These are phyloP conservation scores for Drosophila nigromelanica DNA, from an alignment of 1,140 invertebrate species.

Conservation along the genomic window DNA sequence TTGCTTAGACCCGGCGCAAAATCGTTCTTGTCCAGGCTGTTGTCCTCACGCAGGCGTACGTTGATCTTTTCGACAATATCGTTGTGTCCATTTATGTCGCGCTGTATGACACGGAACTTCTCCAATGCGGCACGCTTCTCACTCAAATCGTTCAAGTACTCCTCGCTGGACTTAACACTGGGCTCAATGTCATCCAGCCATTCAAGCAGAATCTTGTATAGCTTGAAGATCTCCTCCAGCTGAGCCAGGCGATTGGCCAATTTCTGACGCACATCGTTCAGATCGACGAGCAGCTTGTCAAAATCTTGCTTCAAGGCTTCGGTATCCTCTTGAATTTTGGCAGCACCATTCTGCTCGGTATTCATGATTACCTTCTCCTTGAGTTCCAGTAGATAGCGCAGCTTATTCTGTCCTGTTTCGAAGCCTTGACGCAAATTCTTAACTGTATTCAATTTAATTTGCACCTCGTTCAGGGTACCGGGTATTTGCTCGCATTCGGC, in stretches of 20 bases:
- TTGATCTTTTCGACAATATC: slow-evolving; percentile 91
- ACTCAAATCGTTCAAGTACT: slow-evolving; percentile 91
- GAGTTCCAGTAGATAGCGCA: slow-evolving; percentile 94
- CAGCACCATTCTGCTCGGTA: slow-evolving; percentile 93
- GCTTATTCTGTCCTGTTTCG: slow-evolving; percentile 95
- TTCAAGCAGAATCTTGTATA: slow-evolving; percentile 90
- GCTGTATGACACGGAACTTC: slow-evolving; percentile 90
- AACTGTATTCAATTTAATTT: slow-evolving; percentile 92
- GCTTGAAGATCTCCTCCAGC: slow-evolving; percentile 93
- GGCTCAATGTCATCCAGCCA: slow-evolving; percentile 94
- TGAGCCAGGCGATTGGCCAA: slow-evolving; percentile 88
- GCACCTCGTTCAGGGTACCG: slow-evolving; percentile 91
- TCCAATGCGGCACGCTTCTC: slow-evolving; percentile 95
- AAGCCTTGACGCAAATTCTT: slow-evolving; percentile 93
- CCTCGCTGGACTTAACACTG: slow-evolving; percentile 90
- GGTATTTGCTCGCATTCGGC: slow-evolving; percentile 91
- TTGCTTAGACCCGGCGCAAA: slow-evolving; percentile 89
- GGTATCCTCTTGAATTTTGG: slow-evolving; percentile 95
- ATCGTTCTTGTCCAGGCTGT: slow-evolving; percentile 87
- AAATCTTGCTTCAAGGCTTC: slow-evolving; percentile 94
- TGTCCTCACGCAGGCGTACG: slow-evolving; percentile 87
- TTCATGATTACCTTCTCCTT: slow-evolving; percentile 97
- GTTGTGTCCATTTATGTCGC: slow-evolving; percentile 90
- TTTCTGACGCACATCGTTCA: slow-evolving; percentile 90
- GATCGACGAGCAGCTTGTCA: slow-evolving; percentile 91